phyloP scores from a whole-genome alignment of 2,888 invertebrate genomes.

The Molorchus minor region DNA sequence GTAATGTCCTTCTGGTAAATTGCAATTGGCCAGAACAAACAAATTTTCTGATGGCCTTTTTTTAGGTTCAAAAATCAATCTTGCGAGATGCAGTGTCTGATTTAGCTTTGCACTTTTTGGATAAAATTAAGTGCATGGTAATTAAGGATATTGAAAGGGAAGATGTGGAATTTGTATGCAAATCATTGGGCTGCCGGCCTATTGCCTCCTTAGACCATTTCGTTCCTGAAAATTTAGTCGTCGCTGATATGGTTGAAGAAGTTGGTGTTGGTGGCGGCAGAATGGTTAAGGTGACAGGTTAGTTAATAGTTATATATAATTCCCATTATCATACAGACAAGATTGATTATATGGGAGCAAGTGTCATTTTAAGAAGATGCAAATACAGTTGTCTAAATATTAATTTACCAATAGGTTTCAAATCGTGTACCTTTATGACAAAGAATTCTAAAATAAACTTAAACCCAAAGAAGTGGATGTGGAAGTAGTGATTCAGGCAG shows the following conservation, averaged over 20 bases:
- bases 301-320: no score
- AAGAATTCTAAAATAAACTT: no score
- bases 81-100: constrained; percentile 96
- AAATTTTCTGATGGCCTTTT: constrained; percentile 15
- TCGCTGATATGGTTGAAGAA: constrained; percentile 95
- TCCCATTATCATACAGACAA: no score
- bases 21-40: background rate
- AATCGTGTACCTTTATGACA: background rate
- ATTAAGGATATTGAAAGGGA: constrained; percentile 98
- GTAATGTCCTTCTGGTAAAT: constrained; percentile 91
- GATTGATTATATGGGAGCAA: no score
- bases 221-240: constrained; percentile 87
- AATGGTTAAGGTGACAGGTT: constrained; percentile 77
- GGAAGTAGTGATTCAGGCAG: no score
- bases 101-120: constrained; percentile 95
- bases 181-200: constrained; percentile 92
- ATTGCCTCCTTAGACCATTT: constrained; percentile 99
- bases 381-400: no score
- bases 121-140: constrained; percentile 99
- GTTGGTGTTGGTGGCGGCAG: constrained; percentile 87
- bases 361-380: no score
- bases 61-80: constrained; percentile 72
- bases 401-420: no score
- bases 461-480: no score
- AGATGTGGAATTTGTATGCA: constrained; percentile 97